phyloP scores from a whole-genome alignment of 2,888 invertebrate species.

The Dorcus parallelipipedus region DNA sequence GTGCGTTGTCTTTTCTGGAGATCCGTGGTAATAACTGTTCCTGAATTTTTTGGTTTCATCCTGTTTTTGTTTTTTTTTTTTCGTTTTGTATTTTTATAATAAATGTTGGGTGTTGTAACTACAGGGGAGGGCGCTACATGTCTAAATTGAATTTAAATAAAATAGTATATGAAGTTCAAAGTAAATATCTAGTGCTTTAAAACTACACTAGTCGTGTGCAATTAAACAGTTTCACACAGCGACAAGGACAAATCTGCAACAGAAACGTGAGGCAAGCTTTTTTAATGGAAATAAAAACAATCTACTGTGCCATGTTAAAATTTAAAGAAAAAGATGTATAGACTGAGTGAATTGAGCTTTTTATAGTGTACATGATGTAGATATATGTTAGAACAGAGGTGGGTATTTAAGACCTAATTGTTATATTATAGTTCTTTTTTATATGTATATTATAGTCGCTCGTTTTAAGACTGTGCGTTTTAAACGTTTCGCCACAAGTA shows the following conservation, averaged over 20 bases:
- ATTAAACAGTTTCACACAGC: neutral
- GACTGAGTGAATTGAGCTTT: conserved; percentile 37
- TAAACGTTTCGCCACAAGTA: no score
- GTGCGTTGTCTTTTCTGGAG: no score
- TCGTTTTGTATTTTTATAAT: neutral
- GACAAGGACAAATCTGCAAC: no score
- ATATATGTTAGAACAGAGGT: conserved; percentile 37
- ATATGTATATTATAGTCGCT: conserved; percentile 9
- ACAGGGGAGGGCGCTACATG: conserved; percentile 12
- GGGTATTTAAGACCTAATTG: conserved; percentile 36
- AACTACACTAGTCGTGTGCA: neutral
- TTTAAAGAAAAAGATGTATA: conserved; percentile 23
- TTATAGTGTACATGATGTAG: conserved; percentile 32
- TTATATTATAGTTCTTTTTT: conserved; percentile 21
- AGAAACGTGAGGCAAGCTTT: no score
- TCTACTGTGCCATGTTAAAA: neutral
- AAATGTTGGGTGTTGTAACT: conserved; percentile 12
- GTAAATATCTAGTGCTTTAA: neutral
- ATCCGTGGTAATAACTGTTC: neutral
- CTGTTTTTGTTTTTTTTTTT: neutral
- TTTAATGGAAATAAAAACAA: neutral
- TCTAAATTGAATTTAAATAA: neutral
- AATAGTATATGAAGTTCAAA: neutral
- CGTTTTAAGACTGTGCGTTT: neutral
- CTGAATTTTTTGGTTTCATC: neutral